A percentile compares a stretch with the other conserved stretches of the same genome.
These are phyloP conservation scores for Diphyllodes magnificus DNA, from an alignment of 2,113 vertebrate genomes.

Conservation along the genomic window DNA sequence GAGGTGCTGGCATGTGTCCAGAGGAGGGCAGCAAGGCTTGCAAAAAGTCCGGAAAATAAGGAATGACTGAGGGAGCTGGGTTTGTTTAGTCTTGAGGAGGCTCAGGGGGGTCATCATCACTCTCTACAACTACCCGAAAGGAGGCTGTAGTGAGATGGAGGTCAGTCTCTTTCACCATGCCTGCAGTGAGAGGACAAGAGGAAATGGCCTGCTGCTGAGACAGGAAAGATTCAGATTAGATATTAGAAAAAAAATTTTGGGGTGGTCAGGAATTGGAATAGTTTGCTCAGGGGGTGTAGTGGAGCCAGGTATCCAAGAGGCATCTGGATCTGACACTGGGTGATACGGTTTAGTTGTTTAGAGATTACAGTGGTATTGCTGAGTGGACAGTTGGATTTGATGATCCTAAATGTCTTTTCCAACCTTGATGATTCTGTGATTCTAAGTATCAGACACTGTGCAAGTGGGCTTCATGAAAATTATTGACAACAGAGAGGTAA, in stretches of 20 bases:
- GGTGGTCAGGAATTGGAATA: background rate
- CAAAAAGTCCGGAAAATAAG: background rate
- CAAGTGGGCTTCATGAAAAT: background rate
- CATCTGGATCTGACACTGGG: background rate
- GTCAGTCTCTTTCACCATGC: accelerated
- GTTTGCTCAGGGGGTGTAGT: background rate
- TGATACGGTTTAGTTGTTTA: background rate
- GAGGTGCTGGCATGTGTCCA: accelerated
- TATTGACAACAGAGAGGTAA: background rate
- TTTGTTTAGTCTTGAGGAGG: background rate
- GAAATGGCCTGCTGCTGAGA: background rate
- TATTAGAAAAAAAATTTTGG: background rate
- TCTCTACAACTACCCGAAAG: background rate
- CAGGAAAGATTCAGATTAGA: background rate
- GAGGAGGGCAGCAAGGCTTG: background rate
- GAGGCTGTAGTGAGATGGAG: background rate
- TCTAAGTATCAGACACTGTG: background rate
- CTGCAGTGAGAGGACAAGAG: background rate
- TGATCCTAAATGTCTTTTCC: background rate
- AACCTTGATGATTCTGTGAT: background rate
- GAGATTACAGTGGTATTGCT: background rate
- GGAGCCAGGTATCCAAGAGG: background rate
- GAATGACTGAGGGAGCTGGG: background rate
- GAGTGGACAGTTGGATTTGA: background rate
- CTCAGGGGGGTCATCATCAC: accelerated